These are phyloP conservation scores for Habroteleia sp. DNA, from an alignment of 2,888 invertebrate species.

Conservation along the genomic window DNA sequence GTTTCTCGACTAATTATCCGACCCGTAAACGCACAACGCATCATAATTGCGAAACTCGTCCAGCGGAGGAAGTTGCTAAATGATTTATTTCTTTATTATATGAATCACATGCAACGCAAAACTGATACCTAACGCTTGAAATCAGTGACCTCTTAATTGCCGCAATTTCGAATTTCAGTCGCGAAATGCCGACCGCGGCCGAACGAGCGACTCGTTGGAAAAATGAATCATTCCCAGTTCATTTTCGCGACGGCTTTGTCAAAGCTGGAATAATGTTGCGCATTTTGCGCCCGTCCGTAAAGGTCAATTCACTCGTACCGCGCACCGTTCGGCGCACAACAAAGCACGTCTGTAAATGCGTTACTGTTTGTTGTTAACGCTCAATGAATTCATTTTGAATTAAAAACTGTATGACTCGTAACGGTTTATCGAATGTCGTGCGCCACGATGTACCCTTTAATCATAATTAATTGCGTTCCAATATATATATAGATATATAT, in stretches of 20 bases:
- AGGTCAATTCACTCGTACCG: slow-evolving; percentile 41
- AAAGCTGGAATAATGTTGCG: slow-evolving; percentile 24
- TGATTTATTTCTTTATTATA: slow-evolving; percentile 57
- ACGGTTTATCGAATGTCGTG: slow-evolving; percentile 40
- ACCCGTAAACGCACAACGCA: slow-evolving; percentile 56
- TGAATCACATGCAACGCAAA: slow-evolving; percentile 27
- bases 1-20: slow-evolving; percentile 70
- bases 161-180: too few species aligned
- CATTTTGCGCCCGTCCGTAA: slow-evolving; percentile 21
- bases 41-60: slow-evolving; percentile 51
- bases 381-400: slow-evolving; percentile 31
- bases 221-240: slow-evolving; percentile 19
- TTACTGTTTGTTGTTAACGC: slow-evolving; percentile 37
- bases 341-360: slow-evolving; percentile 48
- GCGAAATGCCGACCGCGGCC: too few species aligned
- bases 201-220: background rate
- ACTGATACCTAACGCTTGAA: slow-evolving; percentile 39
- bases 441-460: slow-evolving; percentile 20
- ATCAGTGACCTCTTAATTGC: slow-evolving; percentile 15
- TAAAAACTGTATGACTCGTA: slow-evolving; percentile 29
- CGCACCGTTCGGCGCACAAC: slow-evolving; percentile 19
- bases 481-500: too few species aligned
- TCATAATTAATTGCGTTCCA: slow-evolving; percentile 30
- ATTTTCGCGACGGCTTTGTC: slow-evolving; percentile 3
- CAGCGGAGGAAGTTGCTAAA: slow-evolving; percentile 41